Evolutionary conservation across 2,888 invertebrate species (phyloP), one percentile per base, ranked within the genome.

Genomic region (Petrophora chlorosata): DNA sequence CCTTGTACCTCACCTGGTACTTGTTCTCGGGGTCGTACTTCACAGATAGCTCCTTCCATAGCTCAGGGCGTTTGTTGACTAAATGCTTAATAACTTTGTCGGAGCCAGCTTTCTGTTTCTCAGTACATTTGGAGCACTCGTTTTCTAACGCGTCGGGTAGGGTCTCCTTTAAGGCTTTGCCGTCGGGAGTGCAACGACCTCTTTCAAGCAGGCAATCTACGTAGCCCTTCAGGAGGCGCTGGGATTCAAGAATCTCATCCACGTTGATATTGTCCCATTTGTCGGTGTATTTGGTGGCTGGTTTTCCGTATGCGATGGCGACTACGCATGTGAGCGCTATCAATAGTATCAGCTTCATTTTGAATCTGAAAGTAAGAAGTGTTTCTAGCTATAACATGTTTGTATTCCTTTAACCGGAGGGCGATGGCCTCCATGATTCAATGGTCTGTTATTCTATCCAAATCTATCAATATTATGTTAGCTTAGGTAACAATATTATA

Each of bases 141-240:
- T 92, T 91, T 60, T 92, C 91, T 29, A 96, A 73, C 0, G 95
- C 95, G 57, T 96, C 95, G 0, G 95, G 95, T 1, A 96, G 85
- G 1, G 91, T 82, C 53, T 90, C 89, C 47, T 90, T 90, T 1
- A 91, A 78, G 58, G 93, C 92, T 54, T 91, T 91, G 28, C 92
- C 94, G 59, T 94, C 94, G 1, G 94, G 91, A 7, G 94, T 94
- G 74, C 95, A 95, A 8, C 90, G 90, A 12, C 93, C 93, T 63
- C 79, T 87, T 0, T 93, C 94, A 53, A 94, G 69, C 1, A 95
- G 82, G 67, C 95, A 95, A 61, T 94, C 92, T 3, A 93, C 90
- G 70, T 95, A 95, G 42, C 92, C 93, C 56, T 92, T 92, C 30
- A 94, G 82, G 7, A 95, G 84, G 28, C 94, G 91, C 2, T 93